Base-by-base conservation (phyloP, 1,140 invertebrate genomes). In the Drosophila funebris region DNA sequence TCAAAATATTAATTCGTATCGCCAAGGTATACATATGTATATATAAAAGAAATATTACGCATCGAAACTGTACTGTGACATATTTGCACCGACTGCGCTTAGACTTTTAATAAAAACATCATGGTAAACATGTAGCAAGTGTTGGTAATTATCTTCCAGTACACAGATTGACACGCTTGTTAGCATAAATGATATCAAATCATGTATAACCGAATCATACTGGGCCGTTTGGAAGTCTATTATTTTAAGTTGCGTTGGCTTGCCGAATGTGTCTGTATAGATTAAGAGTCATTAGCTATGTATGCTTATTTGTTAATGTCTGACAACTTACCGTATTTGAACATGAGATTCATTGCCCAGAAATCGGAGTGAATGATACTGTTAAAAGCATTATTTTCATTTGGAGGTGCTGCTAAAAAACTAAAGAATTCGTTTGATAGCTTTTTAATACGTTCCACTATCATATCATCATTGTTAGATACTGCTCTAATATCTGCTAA, bases 341-440 rank as follows among this genome's bases (percentile, higher is more conserved):
- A 78, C 84, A 95, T 92, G 0, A 94, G 92, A 64, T 95, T 95
- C 73, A 94, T 95, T 3, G 92, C 89, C 94, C 94, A 95, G 53
- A 94, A 93, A 81, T 95, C 95, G 0, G 92, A 91, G 61, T 95
- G 95, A 0, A 93, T 83, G 3, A 94, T 92, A 0, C 92, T 93
- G 0, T 92, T 91, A 88, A 93, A 94, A 0, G 92, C 33, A 44
- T 68, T 73, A 70, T 67, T 68, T 20, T 16, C 76, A 46, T 33
- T 70, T 29, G 78, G 62, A 1, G 73, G 61, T 0, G 67, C 20
- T 24, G 78, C 50, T 14, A 77, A 24, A 22, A 85, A 87, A 11
- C 56, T 44, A 39, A 89, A 83, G 14, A 82, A 84, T n/a, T 68
- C 11, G 11, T 73, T 44, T 5, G 78, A 72, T 11, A 88, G 29